Evolutionary conservation across 2,797 vertebrate species (phyloP).

Genomic region (Enteromius argenteus): DNA sequence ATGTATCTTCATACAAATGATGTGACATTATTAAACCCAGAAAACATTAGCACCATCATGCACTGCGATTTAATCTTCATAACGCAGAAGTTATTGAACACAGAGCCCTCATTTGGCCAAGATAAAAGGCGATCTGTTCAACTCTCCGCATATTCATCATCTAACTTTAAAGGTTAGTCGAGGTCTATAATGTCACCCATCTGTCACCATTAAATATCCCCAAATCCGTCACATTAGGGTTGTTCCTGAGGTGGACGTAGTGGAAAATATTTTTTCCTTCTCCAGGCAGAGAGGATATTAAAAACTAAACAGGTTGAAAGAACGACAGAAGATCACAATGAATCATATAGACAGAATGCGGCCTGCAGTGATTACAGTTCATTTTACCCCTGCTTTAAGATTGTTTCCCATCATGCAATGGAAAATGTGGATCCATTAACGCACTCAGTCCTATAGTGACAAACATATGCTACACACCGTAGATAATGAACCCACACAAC

Average conservation of each 20-base stretch:
- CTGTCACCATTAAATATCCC: conserved; percentile 44
- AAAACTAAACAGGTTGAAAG: conserved; percentile 41
- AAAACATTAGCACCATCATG: conserved; percentile 16
- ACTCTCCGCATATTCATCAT: neutral
- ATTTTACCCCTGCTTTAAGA: conserved; percentile 34
- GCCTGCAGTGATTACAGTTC: conserved; percentile 30
- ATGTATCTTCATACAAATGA: conserved; percentile 38
- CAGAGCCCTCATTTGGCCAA: neutral
- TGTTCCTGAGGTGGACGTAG: conserved; percentile 17
- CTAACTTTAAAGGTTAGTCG: conserved; percentile 40
- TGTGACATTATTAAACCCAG: conserved; percentile 25
- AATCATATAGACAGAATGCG: conserved; percentile 41
- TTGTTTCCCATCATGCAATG: conserved; percentile 22
- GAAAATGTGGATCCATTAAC: conserved; percentile 40
- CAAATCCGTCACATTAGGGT: conserved; percentile 24
- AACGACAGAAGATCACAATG: conserved; percentile 31
- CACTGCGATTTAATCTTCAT: conserved; percentile 28
- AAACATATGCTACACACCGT: conserved; percentile 10
- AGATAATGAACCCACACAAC: conserved; percentile 25
- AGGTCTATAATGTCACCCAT: conserved; percentile 47
- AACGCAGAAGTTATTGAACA: neutral
- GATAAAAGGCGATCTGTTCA: conserved; percentile 11
- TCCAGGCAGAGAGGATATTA: conserved; percentile 30
- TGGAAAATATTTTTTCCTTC: neutral
- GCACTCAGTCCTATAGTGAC: neutral